Evolutionary conservation across 1,140 invertebrate species (phyloP), one percentile per base, ranked within the genome.

Genomic region (Lepidurus packardi): DNA sequence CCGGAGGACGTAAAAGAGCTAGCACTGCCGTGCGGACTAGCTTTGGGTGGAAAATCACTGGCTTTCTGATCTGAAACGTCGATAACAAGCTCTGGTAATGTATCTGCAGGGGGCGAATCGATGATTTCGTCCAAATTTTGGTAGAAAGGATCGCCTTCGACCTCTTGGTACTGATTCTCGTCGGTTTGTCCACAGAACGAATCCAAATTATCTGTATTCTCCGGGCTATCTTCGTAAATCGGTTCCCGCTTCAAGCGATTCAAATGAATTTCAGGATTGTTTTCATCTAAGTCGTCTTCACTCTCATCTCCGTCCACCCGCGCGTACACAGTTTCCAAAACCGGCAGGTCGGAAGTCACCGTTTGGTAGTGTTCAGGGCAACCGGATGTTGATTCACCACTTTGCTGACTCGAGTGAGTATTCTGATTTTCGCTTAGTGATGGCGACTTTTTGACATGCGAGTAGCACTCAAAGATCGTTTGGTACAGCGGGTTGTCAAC

Each of bases 401-500:
- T 65, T 65, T 65, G n/a, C 13, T 65, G 53, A 65, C 7, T 16
- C 53, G 13, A 9, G 13, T 16, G 53, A 21, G 21, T 13, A 21
- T 7, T 9, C 13, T 65, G 53, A 65, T 65, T 16, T 21, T 21
- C 53, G 7, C 16, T 21, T 21, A 65, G 13, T 7, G 16, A 16
- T 7, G 53, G 53, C 13, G 53, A 21, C 53, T 65, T 65, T 16
- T 65, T 9, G 53, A 21, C n/a, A 21, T 65, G 44, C n/a, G 76
- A 77, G 65, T 53, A 77, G 44, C 76, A 77, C 76, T 77, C 76
- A 25, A 34, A 45, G 9, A 77, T 16, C 13, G 76, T 77, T 65
- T 77, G 76, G 21, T 77, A 77, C 4, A 77, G 76, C n/a, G 76
- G 76, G 44, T 77, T 77, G 24, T 77, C 76, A 8, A 77, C 25